Base-by-base conservation (phyloP, 2,888 invertebrate genomes). In the Papilio elwesi region DNA sequence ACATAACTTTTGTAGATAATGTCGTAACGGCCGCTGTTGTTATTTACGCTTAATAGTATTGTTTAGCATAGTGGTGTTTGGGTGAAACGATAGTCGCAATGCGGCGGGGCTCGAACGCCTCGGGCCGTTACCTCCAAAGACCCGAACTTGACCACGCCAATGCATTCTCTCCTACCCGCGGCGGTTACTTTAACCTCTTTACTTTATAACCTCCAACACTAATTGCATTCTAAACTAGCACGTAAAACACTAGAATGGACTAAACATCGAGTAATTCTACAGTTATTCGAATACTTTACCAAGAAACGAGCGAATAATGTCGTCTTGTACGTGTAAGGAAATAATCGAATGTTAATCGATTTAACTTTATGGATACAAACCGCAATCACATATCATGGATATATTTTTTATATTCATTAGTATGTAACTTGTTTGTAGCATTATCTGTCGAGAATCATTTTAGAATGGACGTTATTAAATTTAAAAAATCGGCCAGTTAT, bases 31-130 rank as follows among this genome's bases (percentile, higher is more conserved):
- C 53, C 65, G 63, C 49, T 36, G 74, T 65, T 74, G 83, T 89
- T 87, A 89, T 83, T 87, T 87, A 86, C 81, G 84, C 80, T 84
- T 81, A 82, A 82, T 83, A 86, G 87, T 82, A 87, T 89, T 88
- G 84, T 88, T 90, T 89, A 85, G 88, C 87, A 90, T 90, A 90
- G 90, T 87, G 86, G 84, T 87, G 84, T 87, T 87, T 85, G 83
- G 84, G 84, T 79, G 82, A 84, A 82, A 82, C 86, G 87, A 87
- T 87, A 81, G 86, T 81, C 81, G 85, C 84, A 86, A 83, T 79
- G 77, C 76, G 74, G 71, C 62, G 64, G 79, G 82, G 43, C 43
- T 7, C 43, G 43, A 43, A 80, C 81, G 85, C 78, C 76, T 76
- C 83, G 86, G 85, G 80, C 82, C 84, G 86, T 83, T 85, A 84